These are phyloP conservation scores for Pterocles burchelli DNA, from an alignment of 2,113 vertebrate species.

Conservation along the genomic window DNA sequence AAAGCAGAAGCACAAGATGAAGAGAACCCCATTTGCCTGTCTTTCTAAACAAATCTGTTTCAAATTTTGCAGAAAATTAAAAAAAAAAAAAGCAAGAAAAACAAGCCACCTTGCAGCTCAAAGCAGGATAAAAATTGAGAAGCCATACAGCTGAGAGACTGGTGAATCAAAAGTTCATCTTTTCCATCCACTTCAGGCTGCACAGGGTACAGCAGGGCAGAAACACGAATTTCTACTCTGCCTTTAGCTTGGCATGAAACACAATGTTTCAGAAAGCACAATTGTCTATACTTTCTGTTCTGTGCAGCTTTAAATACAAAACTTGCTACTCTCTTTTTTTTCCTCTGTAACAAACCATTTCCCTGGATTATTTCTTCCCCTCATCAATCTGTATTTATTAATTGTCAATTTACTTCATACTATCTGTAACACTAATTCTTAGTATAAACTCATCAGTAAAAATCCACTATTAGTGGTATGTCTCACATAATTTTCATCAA, in stretches of 20 bases:
- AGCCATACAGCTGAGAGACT: neutral
- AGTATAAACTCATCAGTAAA: neutral
- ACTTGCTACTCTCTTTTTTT: neutral
- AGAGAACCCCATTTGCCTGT: fast-evolving
- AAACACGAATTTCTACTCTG: neutral
- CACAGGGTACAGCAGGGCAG: neutral
- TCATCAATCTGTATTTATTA: neutral
- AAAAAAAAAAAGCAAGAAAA: neutral
- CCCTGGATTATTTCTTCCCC: neutral
- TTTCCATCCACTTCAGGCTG: neutral
- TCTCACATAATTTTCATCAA: neutral
- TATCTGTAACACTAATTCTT: neutral
- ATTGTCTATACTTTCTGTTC: neutral
- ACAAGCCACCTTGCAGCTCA: neutral
- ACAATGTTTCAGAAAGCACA: neutral
- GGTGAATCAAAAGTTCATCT: neutral
- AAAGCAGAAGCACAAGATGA: neutral
- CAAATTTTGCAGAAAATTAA: neutral
- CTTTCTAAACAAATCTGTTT: neutral
- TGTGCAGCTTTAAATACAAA: neutral
- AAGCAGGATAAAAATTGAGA: neutral
- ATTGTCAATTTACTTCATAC: neutral
- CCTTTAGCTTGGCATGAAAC: neutral
- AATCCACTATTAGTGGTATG: neutral
- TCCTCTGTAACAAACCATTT: neutral